phyloP scores from a whole-genome alignment of 1,140 invertebrate genomes.

The Zaprionus nigranus region DNA sequence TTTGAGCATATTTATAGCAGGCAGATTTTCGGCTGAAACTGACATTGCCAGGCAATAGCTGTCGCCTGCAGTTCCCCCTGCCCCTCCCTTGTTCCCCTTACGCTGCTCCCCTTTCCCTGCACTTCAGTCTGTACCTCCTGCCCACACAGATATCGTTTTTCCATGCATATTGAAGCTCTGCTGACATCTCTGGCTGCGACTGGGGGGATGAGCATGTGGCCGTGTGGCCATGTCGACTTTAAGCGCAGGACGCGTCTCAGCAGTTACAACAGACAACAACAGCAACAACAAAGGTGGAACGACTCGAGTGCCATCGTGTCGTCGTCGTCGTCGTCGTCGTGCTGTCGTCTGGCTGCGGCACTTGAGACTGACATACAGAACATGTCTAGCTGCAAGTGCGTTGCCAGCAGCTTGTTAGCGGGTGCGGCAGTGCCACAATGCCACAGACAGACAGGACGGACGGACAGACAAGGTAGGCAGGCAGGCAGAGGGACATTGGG shows the following conservation, averaged over 20 bases:
- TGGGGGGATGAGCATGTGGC: background rate
- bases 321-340: conserved; percentile 15
- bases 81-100: too few species aligned
- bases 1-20: conserved; percentile 16
- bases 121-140: background rate
- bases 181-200: conserved; percentile 17
- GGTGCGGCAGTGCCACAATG: conserved; percentile 14
- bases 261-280: conserved; percentile 27
- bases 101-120: too few species aligned
- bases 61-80: conserved; percentile 21
- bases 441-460: conserved; percentile 20
- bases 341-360: conserved; percentile 65
- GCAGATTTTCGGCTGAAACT: conserved; percentile 19
- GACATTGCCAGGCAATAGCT: conserved; percentile 38
- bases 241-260: conserved; percentile 13
- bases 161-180: conserved; percentile 31
- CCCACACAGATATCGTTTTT: conserved; percentile 6
- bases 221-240: conserved; percentile 16
- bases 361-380: conserved; percentile 77
- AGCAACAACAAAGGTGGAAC: conserved; percentile 34
- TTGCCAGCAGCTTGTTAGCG: conserved; percentile 56
- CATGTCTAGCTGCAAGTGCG: conserved; percentile 68
- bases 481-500: background rate
- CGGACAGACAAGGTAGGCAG: conserved; percentile 7
- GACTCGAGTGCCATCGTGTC: conserved; percentile 30